Evolutionary conservation across 2,113 vertebrate species (phyloP).

Genomic region (Daphoenositta chrysoptera): DNA sequence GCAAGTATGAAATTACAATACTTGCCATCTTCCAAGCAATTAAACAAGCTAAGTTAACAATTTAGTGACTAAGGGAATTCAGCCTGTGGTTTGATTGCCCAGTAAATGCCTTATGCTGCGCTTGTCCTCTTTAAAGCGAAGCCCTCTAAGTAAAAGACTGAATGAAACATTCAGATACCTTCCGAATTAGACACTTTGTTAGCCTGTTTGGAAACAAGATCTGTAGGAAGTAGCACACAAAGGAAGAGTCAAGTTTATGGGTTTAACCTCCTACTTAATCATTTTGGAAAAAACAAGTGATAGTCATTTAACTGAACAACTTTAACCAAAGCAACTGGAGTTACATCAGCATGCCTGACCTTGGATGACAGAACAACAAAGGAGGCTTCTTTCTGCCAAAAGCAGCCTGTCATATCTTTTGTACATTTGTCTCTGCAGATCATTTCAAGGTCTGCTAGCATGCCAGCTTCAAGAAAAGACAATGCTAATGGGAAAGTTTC

Average conservation of each 20-base stretch:
- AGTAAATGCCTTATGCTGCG: not conserved
- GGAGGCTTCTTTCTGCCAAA: conserved; percentile 20
- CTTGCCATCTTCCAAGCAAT: not conserved
- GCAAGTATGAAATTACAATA: not conserved
- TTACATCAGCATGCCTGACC: not conserved
- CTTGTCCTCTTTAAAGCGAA: not conserved
- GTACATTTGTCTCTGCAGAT: conserved; percentile 24
- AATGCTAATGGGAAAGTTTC: conserved; percentile 1
- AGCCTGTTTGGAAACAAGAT: not conserved
- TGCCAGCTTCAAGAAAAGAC: conserved; percentile 16
- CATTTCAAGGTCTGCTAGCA: conserved; percentile 27
- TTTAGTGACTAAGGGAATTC: not conserved
- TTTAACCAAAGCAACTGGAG: conserved; percentile 5
- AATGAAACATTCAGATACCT: not conserved
- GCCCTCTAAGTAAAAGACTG: not conserved
- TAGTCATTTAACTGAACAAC: not conserved
- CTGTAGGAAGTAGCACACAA: not conserved
- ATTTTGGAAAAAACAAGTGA: not conserved
- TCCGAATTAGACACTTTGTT: not conserved
- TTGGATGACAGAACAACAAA: conserved; percentile 42
- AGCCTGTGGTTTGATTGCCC: not conserved
- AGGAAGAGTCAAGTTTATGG: not conserved
- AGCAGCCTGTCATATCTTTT: conserved; percentile 42
- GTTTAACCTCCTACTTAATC: not conserved
- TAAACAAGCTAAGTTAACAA: not conserved